A percentile compares a stretch with the other conserved stretches of the same genome.
Evolutionary conservation across 2,888 invertebrate genomes (phyloP).

Genomic region (Cecidostiba fungosa): DNA sequence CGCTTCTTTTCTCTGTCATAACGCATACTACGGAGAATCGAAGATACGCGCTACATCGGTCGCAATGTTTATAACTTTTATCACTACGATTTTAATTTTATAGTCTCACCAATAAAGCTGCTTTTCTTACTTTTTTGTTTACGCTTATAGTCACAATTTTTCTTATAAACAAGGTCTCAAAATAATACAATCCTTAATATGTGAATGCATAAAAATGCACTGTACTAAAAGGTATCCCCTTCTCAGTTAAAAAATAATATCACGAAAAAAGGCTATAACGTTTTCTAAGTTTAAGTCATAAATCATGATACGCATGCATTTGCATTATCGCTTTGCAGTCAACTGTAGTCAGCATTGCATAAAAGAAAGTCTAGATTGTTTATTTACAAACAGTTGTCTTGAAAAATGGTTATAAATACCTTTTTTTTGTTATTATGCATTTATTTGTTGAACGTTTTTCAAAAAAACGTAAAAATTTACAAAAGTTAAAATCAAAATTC

Average conservation of each 20-base stretch:
- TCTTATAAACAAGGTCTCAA: conserved; percentile 15
- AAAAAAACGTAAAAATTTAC: not conserved
- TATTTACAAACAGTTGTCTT: conserved; percentile 22
- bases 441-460: not conserved
- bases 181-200: conserved; percentile 44
- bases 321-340: conserved; percentile 9
- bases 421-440: not conserved
- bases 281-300: conserved; percentile 47
- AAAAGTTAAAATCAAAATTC: not conserved
- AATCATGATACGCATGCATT: conserved; percentile 23
- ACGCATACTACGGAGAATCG: conserved; percentile 7
- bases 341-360: conserved; percentile 20
- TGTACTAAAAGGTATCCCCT: conserved; percentile 26
- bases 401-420: not conserved
- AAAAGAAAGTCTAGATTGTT: conserved; percentile 32
- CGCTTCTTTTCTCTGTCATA: not conserved
- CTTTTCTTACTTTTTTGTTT: conserved; percentile 67
- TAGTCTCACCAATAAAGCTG: conserved; percentile 50
- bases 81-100: conserved; percentile 68
- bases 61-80: not conserved
- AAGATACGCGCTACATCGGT: not conserved
- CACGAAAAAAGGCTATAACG: conserved; percentile 51
- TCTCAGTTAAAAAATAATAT: conserved; percentile 40
- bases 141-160: conserved; percentile 43
- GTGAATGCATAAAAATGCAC: conserved; percentile 35